A percentile compares a stretch with the other conserved stretches of the same genome.
These are phyloP conservation scores for Spondyliosoma cantharus DNA, from an alignment of 2,797 vertebrate species.

Conservation along the genomic window DNA sequence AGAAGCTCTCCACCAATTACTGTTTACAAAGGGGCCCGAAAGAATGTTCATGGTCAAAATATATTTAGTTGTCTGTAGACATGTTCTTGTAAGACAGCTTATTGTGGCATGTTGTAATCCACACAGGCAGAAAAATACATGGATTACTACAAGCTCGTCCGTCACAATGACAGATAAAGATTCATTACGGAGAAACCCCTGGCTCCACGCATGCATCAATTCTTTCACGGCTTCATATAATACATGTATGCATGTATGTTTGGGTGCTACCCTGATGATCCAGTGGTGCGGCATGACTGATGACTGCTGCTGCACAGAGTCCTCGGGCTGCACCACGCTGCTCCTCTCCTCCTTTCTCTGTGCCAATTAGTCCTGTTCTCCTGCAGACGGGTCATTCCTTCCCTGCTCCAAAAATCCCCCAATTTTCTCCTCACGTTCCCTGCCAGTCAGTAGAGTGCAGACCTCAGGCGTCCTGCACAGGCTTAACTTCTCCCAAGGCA, in stretches of 20 bases:
- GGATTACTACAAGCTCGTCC: slow-evolving; percentile 50
- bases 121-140: background rate
- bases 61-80: background rate
- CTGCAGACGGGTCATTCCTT: slow-evolving; percentile 70
- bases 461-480: slow-evolving; percentile 58
- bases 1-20: background rate
- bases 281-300: slow-evolving; percentile 70
- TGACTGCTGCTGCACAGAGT: slow-evolving; percentile 70
- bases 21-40: background rate
- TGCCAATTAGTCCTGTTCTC: slow-evolving; percentile 79
- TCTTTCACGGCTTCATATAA: slow-evolving; percentile 41
- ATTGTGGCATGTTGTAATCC: background rate
- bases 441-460: slow-evolving; percentile 46
- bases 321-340: slow-evolving; percentile 61
- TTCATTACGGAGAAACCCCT: slow-evolving; percentile 57
- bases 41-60: background rate
- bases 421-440: slow-evolving; percentile 55
- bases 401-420: slow-evolving; percentile 44
- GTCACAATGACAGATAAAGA: slow-evolving; percentile 65
- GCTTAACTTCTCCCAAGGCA: slow-evolving; percentile 57
- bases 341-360: slow-evolving; percentile 61
- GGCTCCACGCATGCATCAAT: slow-evolving; percentile 25
- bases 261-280: slow-evolving; percentile 46
- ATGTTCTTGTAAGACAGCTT: background rate
- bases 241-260: slow-evolving; percentile 56